Evolutionary conservation across 2,888 invertebrate species (phyloP), one percentile per base, ranked within the genome.

Genomic region (Tetranychus truncatus): DNA sequence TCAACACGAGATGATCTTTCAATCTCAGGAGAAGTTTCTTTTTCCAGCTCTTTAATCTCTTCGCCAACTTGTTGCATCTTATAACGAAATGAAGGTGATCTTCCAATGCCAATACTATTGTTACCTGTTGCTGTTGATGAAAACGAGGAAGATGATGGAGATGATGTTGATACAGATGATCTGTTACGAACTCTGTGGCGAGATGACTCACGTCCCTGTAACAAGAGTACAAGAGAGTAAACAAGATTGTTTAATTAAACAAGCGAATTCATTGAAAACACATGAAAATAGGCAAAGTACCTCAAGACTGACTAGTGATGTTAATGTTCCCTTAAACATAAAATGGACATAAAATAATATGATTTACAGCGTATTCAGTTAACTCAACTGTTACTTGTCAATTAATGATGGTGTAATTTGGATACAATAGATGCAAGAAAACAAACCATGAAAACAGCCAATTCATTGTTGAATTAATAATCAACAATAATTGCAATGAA

Each of bases 151-250:
- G 55, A 9, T 15, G 15, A 55, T 55, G 55, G 15, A 15, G 55
- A 55, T 55, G 55, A 55, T 74, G 74, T n/a, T 74, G 67, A 20
- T 66, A 45, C 66, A 66, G 74, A 11, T 66, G 74, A 20, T 74
- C 55, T 55, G 55, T 55, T 55, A 5, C 55, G 55, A 55, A 9
- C 7, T 55, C 55, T 9, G 2, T 6, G 55, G 9, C 55, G 55
- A 15, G 15, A 55, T 6, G 55, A 55, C 15, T 55, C 55, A 55
- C 55, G 55, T 55, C 9, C 55, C 55, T 55, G 55, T 55, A 15
- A 15, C 15, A 15, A 55, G 34, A 34, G 34, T 2, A 15, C 15
- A 15, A 55, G 34, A 34, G 34, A 55, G 55, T 24, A 55, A 55
- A 55, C 55, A 9, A 55, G 15, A 55, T 34, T 34, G 34, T 34